Base-by-base conservation (phyloP, 2,888 invertebrate species). In the Drosophila anomelani region DNA sequence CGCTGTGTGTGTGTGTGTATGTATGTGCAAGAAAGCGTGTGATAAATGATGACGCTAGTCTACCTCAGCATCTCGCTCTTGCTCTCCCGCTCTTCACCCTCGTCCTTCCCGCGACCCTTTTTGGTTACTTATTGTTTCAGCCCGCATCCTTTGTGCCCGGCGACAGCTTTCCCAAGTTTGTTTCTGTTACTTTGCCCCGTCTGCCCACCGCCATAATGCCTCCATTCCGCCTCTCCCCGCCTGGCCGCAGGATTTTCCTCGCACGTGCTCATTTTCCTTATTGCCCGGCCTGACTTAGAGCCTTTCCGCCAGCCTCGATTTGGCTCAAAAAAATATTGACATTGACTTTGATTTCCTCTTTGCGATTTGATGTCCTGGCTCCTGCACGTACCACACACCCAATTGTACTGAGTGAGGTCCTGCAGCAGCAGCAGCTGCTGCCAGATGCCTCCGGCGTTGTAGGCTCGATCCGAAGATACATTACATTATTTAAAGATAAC, bases 291-390 rank as follows among this genome's bases (percentile, higher is more conserved):
- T 61, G 73, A 70, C 82, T 81, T 70, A 49, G 80, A 63, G 62
- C 53, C 61, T 60, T 68, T 69, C 56, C 58, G 80, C 77, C 75
- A 79, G 71, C 59, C 69, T 73, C 78, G 80, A 77, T 73, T 81
- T 77, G 53, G 80, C 67, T 75, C 80, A 77, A 41, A 68, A 60
- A 69, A 69, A 81, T 83, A 80, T 83, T 81, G 86, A 85, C 86
- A 85, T 76, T 85, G 72, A 73, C 54, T 73, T 73, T 74, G 72
- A 73, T 73, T 71, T 62, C 49, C 73, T 73, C 39, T 79, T 84
- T 79, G 66, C 79, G 76, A 84, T 78, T 81, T 80, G 80, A 75
- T 78, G 58, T 46, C 54, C 47, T 49, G 32, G 38, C 66, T 39
- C 12, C 39, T 69, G 69, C 67, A 68, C 67, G 67, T 69, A 38